Base-by-base conservation (phyloP, 2,797 vertebrate genomes). In the Catharus ustulatus region DNA sequence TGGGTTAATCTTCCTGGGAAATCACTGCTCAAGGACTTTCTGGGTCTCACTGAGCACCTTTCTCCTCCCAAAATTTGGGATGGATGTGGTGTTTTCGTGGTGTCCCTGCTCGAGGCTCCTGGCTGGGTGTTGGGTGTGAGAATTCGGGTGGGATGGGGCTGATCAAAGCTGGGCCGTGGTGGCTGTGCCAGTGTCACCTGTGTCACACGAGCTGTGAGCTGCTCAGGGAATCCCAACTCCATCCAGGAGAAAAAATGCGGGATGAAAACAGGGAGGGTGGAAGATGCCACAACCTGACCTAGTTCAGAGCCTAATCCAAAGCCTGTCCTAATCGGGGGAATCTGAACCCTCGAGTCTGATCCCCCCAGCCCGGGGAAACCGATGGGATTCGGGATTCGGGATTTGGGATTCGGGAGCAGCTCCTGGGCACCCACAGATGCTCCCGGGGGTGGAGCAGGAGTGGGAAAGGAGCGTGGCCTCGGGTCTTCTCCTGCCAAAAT, bases 21-120 rank as follows among this genome's bases (percentile, higher is more conserved):
- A 82, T 72, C 57, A 4, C 24, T 21, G 74, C 69, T 94, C 92
- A 90, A 92, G 93, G 86, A 90, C 80, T 93, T 48, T 54, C 43
- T 54, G 59, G 14, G 21, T 68, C n/a, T 61, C 10, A 1, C 11
- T 12, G 10, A 3, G 57, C 81, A n/a, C 29, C 8, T 20, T 13
- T 52, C 34, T 63, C 18, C 42, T 40, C 45, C 0, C 0, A 3
- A 30, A 87, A 46, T 19, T 51, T 20, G 6, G 3, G 66, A 10
- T 0, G 78, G 71, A 29, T 0, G 7, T 0, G 0, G 26, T 0
- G 10, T 10, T 29, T 6, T 0, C 0, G 15, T 1, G 1, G 14
- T 1, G 49, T 13, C 27, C 40, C 16, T 67, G 38, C 79, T 85
- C 0, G 1, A 23, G 64, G 61, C 22, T 64, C 26, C 42, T 12